Evolutionary conservation across 2,113 vertebrate species (phyloP), one percentile per base, ranked within the genome.

Genomic region (Gadus chalcogrammus): DNA sequence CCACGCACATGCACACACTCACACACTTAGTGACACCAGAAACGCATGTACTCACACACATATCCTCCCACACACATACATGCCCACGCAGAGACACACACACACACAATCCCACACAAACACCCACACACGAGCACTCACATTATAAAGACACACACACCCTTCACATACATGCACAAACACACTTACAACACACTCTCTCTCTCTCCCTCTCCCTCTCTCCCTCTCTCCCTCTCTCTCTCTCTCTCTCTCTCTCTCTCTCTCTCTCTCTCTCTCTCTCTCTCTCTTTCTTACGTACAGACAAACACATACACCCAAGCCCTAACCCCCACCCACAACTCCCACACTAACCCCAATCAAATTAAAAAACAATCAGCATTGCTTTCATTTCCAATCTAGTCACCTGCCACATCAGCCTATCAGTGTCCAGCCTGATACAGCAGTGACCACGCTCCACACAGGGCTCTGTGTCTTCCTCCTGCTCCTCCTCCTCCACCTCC

Each of bases 361-460:
- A 92, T 91, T 87, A 87, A 87, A 88, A 92, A 92, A 92, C 91
- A 92, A 92, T 91, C 90, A 92, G 82, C 89, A 88, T 87, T 83
- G 80, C 87, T 90, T 92, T 92, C 89, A 88, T 90, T 89, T 92
- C 91, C 88, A 92, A 91, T 93, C 90, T 88, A 87, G 87, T 88
- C 84, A 90, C 84, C 90, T 89, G 91, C 86, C 89, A 91, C 80
- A 79, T 85, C 82, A 76, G 75, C 89, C 86, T 89, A 91, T 91
- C 91, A 91, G 88, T 85, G 90, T 90, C 88, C 88, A 84, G 86
- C 71, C 83, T 90, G 85, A 90, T 88, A 84, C 86, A 80, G 79
- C 85, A 80, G 79, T 82, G 88, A 86, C 72, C 80, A 81, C 78
- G 79, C 79, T 81, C 85, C 80, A 85, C 82, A 91, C 88, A 90